These are phyloP conservation scores for Charaxes varanes DNA, from an alignment of 1,140 invertebrate species.

Conservation along the genomic window DNA sequence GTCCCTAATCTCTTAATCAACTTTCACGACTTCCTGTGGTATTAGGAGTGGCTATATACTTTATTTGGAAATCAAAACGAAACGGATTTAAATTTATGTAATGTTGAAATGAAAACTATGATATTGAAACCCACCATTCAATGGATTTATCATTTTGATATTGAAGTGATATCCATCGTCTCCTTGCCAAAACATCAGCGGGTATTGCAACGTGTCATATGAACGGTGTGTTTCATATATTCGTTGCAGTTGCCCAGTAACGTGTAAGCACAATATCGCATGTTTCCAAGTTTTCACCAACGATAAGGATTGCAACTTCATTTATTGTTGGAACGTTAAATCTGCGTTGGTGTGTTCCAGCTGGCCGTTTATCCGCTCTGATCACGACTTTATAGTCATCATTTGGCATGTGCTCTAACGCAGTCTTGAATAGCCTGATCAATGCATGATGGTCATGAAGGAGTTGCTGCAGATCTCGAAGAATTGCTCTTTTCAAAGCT, in stretches of 20 bases:
- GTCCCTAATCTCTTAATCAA: too few relatives aligned
- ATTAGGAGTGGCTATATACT: too few relatives aligned
- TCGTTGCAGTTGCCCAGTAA: neutral
- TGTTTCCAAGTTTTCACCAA: conserved; percentile 11
- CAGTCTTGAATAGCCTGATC: conserved; percentile 5
- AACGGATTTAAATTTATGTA: too few relatives aligned
- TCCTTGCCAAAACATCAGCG: conserved; percentile 13
- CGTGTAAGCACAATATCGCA: neutral
- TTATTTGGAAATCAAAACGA: too few relatives aligned
- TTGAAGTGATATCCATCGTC: conserved; percentile 14
- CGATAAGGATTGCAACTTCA: conserved; percentile 5
- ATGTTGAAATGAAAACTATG: too few relatives aligned
- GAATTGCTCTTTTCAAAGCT: conserved; percentile 6
- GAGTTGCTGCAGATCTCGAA: conserved; percentile 1
- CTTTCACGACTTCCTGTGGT: too few relatives aligned
- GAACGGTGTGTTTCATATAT: conserved; percentile 5
- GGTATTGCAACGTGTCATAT: conserved; percentile 12
- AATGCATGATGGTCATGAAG: conserved; percentile 10
- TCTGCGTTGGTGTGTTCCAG: conserved; percentile 8
- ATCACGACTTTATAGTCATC: conserved; percentile 8
- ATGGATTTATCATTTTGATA: conserved; percentile 1
- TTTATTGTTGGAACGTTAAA: conserved; percentile 9
- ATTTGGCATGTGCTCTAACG: conserved; percentile 1
- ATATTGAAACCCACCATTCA: neutral
- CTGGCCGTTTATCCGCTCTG: conserved; percentile 11